Evolutionary conservation across 2,797 vertebrate species (phyloP).

Genomic region (Threskiornis aethiopicus): DNA sequence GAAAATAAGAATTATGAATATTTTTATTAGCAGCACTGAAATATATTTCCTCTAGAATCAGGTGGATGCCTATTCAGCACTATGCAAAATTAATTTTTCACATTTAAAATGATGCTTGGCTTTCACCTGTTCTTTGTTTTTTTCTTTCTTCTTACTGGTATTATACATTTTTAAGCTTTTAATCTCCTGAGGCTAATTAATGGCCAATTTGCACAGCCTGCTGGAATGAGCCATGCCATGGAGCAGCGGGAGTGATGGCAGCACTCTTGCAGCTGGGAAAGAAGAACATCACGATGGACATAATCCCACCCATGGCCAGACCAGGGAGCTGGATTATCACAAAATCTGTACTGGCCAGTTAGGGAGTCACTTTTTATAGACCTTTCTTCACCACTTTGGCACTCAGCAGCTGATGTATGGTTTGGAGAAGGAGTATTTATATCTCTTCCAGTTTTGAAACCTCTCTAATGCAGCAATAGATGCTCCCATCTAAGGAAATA

Average conservation of each 20-base stretch:
- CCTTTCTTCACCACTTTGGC: not conserved
- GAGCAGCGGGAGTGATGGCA: not conserved
- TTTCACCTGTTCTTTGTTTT: not conserved
- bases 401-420: not conserved
- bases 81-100: not conserved
- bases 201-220: not conserved
- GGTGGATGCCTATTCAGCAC: not conserved
- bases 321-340: not conserved
- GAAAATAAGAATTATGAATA: constrained; percentile 21
- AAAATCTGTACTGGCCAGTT: not conserved
- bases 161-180: not conserved
- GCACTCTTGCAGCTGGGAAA: not conserved
- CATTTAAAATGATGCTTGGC: not conserved
- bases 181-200: not conserved
- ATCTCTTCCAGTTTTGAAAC: not conserved
- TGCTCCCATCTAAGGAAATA: not conserved
- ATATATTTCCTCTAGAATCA: not conserved
- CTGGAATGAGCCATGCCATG: not conserved
- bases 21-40: constrained; percentile 25
- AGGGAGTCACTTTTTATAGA: not conserved
- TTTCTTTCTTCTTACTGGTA: not conserved
- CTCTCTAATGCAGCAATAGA: not conserved
- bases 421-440: not conserved
- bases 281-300: fast-evolving
- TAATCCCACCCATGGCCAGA: not conserved